These are phyloP conservation scores for Pyrocephalus nanus DNA, from an alignment of 2,797 vertebrate species.

Conservation along the genomic window DNA sequence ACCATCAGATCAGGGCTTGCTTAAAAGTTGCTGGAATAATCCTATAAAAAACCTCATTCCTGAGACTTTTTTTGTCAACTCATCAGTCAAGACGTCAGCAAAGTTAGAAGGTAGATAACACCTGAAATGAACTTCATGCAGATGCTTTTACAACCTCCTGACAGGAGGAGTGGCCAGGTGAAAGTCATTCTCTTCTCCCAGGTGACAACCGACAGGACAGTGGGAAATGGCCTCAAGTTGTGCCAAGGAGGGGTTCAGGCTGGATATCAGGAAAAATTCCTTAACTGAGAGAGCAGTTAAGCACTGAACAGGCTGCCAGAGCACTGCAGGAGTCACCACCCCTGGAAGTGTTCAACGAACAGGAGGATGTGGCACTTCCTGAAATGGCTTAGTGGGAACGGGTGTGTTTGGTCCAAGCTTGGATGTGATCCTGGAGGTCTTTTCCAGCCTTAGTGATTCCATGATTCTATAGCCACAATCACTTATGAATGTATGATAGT, in stretches of 20 bases:
- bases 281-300: not conserved
- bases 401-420: rapidly evolving
- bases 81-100: not conserved
- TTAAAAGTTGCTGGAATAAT: not conserved
- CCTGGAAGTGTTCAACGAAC: not conserved
- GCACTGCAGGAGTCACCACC: rapidly evolving
- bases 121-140: not conserved
- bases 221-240: too few species aligned
- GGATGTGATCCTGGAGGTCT: not conserved
- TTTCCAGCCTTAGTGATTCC: not conserved
- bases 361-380: not conserved
- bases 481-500: not conserved
- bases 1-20: not conserved
- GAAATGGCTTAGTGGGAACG: not conserved
- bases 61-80: not conserved
- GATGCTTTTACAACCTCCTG: not conserved
- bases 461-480: not conserved
- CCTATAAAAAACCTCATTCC: not conserved
- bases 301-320: not conserved
- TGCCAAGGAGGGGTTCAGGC: not conserved
- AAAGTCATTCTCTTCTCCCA: not conserved
- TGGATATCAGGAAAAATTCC: not conserved
- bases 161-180: too few species aligned
- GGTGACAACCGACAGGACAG: not conserved
- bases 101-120: not conserved